A percentile compares a stretch with the other conserved stretches of the same genome.
Conservation (phyloP, 2,888 invertebrate genomes). For the Folsomia candida region DNA sequence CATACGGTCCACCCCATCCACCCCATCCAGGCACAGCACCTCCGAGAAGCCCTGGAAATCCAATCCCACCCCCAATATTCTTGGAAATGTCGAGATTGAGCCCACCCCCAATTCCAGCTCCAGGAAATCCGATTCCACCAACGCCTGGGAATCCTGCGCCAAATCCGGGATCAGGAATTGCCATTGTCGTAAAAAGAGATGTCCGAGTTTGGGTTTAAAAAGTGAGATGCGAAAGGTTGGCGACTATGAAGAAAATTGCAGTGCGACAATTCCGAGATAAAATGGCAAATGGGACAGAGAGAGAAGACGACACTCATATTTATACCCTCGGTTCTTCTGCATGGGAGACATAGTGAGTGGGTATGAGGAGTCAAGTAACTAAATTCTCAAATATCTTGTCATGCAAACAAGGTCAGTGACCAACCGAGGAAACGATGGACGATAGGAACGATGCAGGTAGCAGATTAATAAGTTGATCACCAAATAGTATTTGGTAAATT, state of each 20-base stretch:
- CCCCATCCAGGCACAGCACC: constrained; percentile 26
- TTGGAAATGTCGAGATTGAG: constrained; percentile 28
- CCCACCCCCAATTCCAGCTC: constrained; percentile 23
- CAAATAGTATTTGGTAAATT: no score
- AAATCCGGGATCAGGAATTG: constrained; percentile 10
- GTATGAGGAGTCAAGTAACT: no score
- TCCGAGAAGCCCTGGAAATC: constrained; percentile 23
- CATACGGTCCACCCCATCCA: constrained; percentile 40
- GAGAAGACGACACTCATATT: no score
- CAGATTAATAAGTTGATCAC: no score
- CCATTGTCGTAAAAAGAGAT: neutral
- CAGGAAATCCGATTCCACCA: constrained; percentile 14
- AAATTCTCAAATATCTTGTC: no score
- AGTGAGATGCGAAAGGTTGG: neutral
- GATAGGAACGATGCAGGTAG: no score
- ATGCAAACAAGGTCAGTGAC: no score
- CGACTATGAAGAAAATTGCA: neutral
- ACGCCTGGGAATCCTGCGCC: constrained; percentile 1
- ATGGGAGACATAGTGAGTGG: no score
- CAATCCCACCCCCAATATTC: constrained; percentile 25
- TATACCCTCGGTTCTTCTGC: no score
- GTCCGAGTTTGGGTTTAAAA: neutral
- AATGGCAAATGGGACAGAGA: no score
- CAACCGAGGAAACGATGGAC: no score
- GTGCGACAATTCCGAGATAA: no score